Evolutionary conservation across 2,113 vertebrate species (phyloP).

Genomic region (Tretioscincus oriximinensis): DNA sequence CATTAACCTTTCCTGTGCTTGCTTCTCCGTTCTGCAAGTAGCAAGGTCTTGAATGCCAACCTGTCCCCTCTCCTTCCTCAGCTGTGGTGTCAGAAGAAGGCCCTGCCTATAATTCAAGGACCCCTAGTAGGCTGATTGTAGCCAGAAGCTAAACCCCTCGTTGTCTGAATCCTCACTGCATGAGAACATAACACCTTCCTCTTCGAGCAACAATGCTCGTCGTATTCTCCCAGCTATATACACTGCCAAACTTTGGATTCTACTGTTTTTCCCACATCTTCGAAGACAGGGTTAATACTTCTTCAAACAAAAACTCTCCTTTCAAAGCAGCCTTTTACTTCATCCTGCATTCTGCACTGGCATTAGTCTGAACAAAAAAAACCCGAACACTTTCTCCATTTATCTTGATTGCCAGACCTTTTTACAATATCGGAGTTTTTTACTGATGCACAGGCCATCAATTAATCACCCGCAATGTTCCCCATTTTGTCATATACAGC

Average conservation of each 20-base stretch:
- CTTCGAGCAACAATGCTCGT: no score
- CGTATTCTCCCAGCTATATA: no score
- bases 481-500: conserved; percentile 40
- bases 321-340: neutral
- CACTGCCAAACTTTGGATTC: neutral
- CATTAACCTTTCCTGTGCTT: no score
- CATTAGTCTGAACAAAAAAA: neutral
- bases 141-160: no score
- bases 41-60: no score
- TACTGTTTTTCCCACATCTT: neutral
- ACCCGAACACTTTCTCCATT: neutral
- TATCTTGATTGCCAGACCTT: conserved; percentile 2
- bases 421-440: conserved; percentile 4
- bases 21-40: no score
- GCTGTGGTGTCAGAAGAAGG: no score
- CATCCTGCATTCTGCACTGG: neutral
- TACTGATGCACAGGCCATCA: conserved; percentile 1
- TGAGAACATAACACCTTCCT: no score
- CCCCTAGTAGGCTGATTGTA: no score
- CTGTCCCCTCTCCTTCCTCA: no score
- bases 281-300: neutral
- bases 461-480: conserved; percentile 40
- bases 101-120: no score
- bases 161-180: no score
- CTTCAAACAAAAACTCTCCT: neutral